Conservation (phyloP, 2,888 invertebrate species). For the Dinocampus coccinellae region DNA sequence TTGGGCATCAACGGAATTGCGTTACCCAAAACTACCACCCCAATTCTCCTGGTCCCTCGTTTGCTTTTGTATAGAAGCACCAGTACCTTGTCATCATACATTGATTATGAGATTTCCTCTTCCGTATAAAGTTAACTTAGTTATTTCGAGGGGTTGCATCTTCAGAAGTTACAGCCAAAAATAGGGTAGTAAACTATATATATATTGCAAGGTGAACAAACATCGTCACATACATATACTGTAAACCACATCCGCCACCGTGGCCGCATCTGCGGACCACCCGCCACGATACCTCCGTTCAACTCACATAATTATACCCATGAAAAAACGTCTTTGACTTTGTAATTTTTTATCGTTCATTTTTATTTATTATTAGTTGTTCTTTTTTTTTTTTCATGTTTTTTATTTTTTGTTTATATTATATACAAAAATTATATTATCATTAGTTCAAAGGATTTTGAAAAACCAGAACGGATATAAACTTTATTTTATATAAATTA, state of each 20-base stretch:
- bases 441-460: neutral
- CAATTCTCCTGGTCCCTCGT: neutral
- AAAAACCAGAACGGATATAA: neutral
- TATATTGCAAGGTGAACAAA: neutral
- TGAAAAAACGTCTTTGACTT: conserved; percentile 27
- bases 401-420: neutral
- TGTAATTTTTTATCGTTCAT: neutral
- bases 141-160: neutral
- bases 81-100: conserved; percentile 1
- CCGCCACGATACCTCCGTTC: conserved; percentile 41
- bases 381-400: neutral
- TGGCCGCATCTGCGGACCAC: conserved; percentile 63
- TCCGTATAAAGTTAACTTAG: neutral
- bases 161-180: neutral
- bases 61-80: neutral
- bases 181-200: neutral
- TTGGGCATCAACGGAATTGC: neutral
- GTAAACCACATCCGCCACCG: conserved; percentile 56
- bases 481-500: neutral
- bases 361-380: neutral
- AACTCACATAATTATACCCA: conserved; percentile 29
- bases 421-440: neutral
- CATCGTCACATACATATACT: neutral
- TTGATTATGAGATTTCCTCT: conserved; percentile 5
- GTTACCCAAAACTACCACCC: neutral